These are phyloP conservation scores for Drosophila limbata DNA, from an alignment of 2,888 invertebrate genomes.

Conservation along the genomic window DNA sequence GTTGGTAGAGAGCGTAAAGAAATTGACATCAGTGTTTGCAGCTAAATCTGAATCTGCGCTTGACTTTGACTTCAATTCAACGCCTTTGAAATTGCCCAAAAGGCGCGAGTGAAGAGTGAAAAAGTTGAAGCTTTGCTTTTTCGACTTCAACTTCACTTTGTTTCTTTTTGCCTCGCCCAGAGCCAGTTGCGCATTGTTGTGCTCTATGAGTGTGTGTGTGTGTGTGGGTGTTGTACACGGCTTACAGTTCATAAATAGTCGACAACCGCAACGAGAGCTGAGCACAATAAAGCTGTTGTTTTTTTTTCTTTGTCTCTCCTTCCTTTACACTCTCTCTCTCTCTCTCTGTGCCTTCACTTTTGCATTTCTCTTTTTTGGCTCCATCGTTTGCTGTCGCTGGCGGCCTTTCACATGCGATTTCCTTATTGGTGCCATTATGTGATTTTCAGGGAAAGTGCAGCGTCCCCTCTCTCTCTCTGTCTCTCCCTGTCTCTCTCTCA, in stretches of 20 bases:
- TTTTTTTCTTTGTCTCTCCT: neutral
- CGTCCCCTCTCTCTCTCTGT: neutral
- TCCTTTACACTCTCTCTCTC: neutral
- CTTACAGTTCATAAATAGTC: constrained; percentile 69
- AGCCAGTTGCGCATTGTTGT: constrained; percentile 13
- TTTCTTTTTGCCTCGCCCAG: neutral
- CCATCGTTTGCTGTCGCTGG: constrained; percentile 27
- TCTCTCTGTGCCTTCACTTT: neutral
- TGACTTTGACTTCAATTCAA: constrained; percentile 69
- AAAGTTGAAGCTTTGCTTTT: constrained; percentile 28
- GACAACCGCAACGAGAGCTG: constrained; percentile 25
- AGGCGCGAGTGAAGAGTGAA: constrained; percentile 39
- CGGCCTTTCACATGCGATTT: constrained; percentile 75
- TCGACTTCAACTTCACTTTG: constrained; percentile 2
- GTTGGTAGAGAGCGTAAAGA: neutral
- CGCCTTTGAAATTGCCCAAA: constrained; percentile 67
- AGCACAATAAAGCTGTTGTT: constrained; percentile 28
- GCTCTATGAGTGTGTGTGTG: neutral
- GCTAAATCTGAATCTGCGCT: constrained; percentile 50
- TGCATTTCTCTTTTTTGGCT: constrained; percentile 12
- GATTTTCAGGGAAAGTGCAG: constrained; percentile 68
- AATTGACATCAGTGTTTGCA: neutral
- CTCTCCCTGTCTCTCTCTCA: neutral
- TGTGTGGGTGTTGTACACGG: constrained; percentile 30
- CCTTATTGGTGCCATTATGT: constrained; percentile 71